Evolutionary conservation across 2,888 invertebrate species (phyloP).

Genomic region (Polymixis lichenea): DNA sequence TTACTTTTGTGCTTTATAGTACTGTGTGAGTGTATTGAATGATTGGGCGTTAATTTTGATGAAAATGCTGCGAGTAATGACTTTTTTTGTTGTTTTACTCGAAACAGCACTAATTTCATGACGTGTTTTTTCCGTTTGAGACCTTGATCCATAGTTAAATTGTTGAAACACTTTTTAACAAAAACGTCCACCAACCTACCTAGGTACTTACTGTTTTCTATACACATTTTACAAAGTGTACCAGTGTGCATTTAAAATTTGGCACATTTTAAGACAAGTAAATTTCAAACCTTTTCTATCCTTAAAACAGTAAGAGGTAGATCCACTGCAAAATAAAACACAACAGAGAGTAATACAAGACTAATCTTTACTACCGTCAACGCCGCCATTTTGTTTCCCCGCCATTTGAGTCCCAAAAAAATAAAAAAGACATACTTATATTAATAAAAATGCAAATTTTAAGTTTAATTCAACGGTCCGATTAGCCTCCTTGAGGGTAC

Average conservation of each 20-base stretch:
- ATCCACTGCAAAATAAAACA: constrained; percentile 8
- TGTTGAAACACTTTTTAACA: not conserved
- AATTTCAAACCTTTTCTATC: not conserved
- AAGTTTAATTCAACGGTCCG: constrained; percentile 64
- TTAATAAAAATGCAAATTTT: constrained; percentile 69
- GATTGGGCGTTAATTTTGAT: constrained; percentile 52
- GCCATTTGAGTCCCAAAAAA: constrained; percentile 27
- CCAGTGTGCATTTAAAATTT: not conserved
- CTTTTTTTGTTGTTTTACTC: not conserved
- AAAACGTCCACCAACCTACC: not conserved
- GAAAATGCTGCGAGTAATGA: constrained; percentile 3
- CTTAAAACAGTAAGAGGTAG: not conserved
- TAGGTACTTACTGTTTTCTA: not conserved
- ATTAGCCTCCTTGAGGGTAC: constrained; percentile 76
- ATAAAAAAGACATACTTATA: constrained; percentile 32
- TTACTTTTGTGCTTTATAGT: constrained; percentile 60
- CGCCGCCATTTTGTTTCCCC: constrained; percentile 7
- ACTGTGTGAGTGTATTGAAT: constrained; percentile 53
- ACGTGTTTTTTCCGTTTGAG: not conserved
- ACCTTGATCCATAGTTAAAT: not conserved
- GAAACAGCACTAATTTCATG: not conserved
- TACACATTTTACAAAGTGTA: not conserved
- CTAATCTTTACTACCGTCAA: constrained; percentile 41
- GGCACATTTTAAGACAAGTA: not conserved
- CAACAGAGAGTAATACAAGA: constrained; percentile 9